Evolutionary conservation across 2,888 invertebrate species (phyloP), one percentile per base, ranked within the genome.

Genomic region (Ornithoptera alexandrae): DNA sequence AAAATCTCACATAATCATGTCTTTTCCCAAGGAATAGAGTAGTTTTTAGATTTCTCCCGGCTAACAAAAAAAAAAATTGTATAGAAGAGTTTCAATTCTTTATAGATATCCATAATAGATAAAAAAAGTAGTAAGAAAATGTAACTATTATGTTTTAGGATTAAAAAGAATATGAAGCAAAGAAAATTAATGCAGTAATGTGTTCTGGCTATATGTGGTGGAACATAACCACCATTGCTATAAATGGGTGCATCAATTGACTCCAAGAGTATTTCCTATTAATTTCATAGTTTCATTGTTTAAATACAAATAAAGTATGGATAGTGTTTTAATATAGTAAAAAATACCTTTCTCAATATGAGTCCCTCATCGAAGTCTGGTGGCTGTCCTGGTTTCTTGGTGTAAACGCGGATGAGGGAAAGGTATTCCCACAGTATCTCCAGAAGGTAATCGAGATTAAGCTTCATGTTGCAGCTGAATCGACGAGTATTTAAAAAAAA

Each of bases 341-440:
- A 50, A 20, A 56, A 30, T 30, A 93, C 94, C 93, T 89, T 95
- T 81, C 99, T 94, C 74, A 99, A 91, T 90, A 99, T 99, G 66
- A 99, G 94, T 24, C 98, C 98, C 83, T 98, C 99, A 68, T 96
- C 96, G 82, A 99, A 98, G 92, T 99, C 98, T 75, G 99, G 99
- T 15, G 97, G 97, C 84, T 97, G 97, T 73, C 99, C 99, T 0
- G 99, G 98, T 88, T 99, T 99, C 93, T 99, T 99, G 53, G 99
- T 99, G 92, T 99, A 99, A 2, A 99, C 97, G 77, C 99, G 93
- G 82, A 99, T 98, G 57, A 99, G 94, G 22, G 97, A 96, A 73
- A 99, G 93, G 80, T 97, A 96, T 83, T 98, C 98, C 99, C 99
- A 99, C 39, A 99, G 91, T 1, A 94, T 95, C 82, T 98, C 97